phyloP scores from a whole-genome alignment of 2,113 vertebrate species.

The Pachycephala philippinensis region DNA sequence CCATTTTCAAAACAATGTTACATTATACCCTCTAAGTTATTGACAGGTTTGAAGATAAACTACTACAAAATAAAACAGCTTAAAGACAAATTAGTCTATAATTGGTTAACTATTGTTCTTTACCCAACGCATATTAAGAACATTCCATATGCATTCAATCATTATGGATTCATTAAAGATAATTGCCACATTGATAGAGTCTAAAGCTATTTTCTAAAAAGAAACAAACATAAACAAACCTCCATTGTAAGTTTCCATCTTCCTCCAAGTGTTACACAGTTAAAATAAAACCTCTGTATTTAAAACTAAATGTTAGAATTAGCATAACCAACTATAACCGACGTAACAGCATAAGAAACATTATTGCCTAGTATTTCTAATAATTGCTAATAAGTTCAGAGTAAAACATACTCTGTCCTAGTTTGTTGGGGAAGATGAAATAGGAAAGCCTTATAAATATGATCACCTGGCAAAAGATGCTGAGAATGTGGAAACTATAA shows the following conservation, averaged over 20 bases:
- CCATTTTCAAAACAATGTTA: not conserved
- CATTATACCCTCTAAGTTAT: not conserved
- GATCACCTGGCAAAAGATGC: too few species aligned
- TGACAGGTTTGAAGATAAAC: not conserved
- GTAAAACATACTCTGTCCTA: conserved; percentile 29
- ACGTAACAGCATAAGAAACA: not conserved
- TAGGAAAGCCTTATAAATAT: too few species aligned
- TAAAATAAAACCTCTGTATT: conserved; percentile 44
- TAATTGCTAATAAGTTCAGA: conserved; percentile 41
- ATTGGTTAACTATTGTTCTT: not conserved
- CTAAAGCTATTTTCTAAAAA: not conserved
- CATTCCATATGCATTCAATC: not conserved
- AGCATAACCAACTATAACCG: not conserved
- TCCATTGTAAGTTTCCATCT: not conserved
- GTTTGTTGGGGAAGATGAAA: too few species aligned
- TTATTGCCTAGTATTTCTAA: not conserved
- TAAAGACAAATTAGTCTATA: not conserved
- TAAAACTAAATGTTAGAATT: conserved; percentile 45
- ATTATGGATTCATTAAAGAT: not conserved
- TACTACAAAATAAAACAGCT: not conserved
- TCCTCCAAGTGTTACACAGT: conserved; percentile 7
- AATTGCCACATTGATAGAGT: not conserved
- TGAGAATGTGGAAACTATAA: too few species aligned
- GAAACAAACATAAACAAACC: not conserved
- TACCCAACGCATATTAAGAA: not conserved